Percentiles rank a stretch among this genome's conserved stretches.
phyloP scores from a whole-genome alignment of 1,140 invertebrate genomes.

The Magallana angulata region DNA sequence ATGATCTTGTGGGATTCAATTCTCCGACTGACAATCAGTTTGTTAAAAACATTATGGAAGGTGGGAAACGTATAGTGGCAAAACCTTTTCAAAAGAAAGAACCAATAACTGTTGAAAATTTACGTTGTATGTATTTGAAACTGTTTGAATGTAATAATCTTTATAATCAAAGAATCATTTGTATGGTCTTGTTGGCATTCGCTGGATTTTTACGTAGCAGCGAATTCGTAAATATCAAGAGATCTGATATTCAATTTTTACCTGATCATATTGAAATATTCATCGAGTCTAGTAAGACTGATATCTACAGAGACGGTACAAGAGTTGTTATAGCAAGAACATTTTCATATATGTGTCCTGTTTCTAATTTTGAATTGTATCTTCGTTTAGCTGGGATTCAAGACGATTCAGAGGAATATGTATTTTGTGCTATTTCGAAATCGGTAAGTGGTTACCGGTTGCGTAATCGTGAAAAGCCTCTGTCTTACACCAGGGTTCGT shows the following conservation, averaged over 20 bases:
- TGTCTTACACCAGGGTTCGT: too few relatives aligned
- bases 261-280: not conserved
- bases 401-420: not conserved
- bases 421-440: conserved; percentile 1
- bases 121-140: too few relatives aligned
- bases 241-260: not conserved
- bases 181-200: not conserved
- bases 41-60: too few relatives aligned
- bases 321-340: conserved; percentile 27
- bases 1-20: too few relatives aligned
- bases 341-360: not conserved
- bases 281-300: conserved; percentile 7
- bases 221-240: conserved; percentile 11
- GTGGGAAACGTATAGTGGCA: too few relatives aligned
- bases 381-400: not conserved
- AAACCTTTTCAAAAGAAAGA: too few relatives aligned
- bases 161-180: too few relatives aligned
- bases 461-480: conserved; percentile 2
- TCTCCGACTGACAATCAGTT: too few relatives aligned
- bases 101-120: too few relatives aligned
- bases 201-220: conserved; percentile 3
- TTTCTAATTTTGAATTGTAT: not conserved
- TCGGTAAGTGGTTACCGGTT: not conserved
- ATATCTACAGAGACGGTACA: conserved; percentile 2
- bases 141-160: too few relatives aligned